Conservation (phyloP, 2,797 vertebrate species). For the Sarcophilus harrisii region DNA sequence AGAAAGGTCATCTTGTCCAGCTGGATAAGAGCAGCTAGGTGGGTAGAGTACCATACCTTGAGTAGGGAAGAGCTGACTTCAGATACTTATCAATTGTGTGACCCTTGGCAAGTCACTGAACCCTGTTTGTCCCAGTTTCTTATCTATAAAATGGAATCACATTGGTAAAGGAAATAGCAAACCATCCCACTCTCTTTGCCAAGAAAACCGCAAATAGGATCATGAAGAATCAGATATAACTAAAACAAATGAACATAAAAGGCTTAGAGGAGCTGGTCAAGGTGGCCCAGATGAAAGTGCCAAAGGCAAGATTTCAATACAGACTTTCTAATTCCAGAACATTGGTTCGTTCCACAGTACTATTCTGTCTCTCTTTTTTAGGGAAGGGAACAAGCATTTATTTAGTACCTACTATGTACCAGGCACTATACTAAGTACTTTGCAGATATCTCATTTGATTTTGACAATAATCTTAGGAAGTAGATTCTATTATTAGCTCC, state of each 20-base stretch:
- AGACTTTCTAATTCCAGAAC: background rate
- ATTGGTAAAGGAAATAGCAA: background rate
- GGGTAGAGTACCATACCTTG: background rate
- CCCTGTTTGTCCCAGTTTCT: background rate
- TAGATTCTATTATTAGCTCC: background rate
- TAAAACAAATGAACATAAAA: no score
- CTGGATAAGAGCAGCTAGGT: background rate
- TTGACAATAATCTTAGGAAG: background rate
- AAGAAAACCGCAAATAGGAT: no score
- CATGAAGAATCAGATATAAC: no score
- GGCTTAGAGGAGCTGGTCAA: no score
- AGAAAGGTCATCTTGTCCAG: background rate
- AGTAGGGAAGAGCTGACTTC: background rate
- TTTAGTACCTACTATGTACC: background rate
- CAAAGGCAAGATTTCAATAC: background rate
- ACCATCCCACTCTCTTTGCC: background rate
- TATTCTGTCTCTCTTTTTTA: background rate
- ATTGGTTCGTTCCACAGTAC: background rate
- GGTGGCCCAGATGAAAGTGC: background rate
- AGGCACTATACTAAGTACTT: background rate
- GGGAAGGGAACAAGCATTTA: background rate
- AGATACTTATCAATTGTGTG: background rate
- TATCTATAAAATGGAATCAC: background rate
- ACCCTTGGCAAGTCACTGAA: background rate
- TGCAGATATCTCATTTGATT: background rate